Conservation (phyloP, 2,797 vertebrate species). For the Uromys caudimaculatus region DNA sequence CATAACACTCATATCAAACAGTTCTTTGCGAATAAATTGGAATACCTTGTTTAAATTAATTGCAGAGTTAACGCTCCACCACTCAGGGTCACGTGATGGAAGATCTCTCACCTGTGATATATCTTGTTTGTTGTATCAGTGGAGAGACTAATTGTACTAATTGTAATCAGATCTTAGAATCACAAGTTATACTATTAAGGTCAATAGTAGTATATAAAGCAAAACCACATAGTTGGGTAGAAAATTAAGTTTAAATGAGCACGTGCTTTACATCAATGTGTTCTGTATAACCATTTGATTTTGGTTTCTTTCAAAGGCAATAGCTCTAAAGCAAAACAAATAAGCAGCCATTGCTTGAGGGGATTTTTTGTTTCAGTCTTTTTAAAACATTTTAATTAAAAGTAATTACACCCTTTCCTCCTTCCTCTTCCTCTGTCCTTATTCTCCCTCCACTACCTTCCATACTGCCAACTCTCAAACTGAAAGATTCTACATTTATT, state of each 20-base stretch:
- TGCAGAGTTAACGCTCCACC: neutral
- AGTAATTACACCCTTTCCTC: neutral
- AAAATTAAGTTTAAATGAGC: neutral
- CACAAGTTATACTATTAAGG: neutral
- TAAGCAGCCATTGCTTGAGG: neutral
- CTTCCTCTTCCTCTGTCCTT: neutral
- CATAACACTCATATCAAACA: neutral
- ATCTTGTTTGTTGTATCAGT: neutral
- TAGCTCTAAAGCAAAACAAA: neutral
- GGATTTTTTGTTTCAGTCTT: neutral
- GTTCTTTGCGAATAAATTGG: neutral
- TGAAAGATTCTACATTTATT: neutral
- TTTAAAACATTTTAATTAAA: neutral
- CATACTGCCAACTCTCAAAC: neutral
- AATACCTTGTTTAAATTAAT: neutral
- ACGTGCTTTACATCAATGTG: neutral
- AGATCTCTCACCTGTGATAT: neutral
- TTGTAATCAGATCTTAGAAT: neutral
- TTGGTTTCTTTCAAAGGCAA: neutral
- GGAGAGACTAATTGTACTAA: neutral
- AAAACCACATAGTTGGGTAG: neutral
- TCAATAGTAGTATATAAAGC: neutral
- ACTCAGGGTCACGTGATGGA: neutral
- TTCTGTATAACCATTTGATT: neutral
- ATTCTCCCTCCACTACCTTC: neutral